Percentiles rank a stretch among this genome's conserved stretches.
Conservation (phyloP, 2,113 vertebrate species). For the Zingel zingel region DNA sequence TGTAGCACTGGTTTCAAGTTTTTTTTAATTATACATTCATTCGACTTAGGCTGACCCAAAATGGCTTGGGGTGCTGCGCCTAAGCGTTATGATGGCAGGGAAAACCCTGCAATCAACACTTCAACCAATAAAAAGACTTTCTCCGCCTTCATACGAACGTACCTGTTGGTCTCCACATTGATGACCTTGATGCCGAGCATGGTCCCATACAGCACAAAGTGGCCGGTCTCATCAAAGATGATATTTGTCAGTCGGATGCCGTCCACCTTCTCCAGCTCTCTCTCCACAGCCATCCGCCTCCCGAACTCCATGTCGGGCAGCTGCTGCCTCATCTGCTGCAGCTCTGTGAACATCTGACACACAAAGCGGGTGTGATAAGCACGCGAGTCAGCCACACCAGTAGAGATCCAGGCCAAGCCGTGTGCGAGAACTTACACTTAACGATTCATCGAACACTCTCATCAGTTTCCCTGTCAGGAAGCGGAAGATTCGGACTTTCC, state of each 20-base stretch:
- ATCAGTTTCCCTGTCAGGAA: constrained; percentile 97
- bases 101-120: no score
- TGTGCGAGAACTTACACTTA: constrained; percentile 88
- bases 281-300: constrained; percentile 95
- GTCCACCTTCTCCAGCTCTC: constrained; percentile 97
- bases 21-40: no score
- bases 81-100: no score
- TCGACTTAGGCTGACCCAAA: no score
- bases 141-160: background rate
- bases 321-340: constrained; percentile 98
- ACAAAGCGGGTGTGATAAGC: background rate
- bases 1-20: no score
- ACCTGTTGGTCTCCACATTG: constrained; percentile 99
- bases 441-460: constrained; percentile 96
- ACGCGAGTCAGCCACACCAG: rapidly evolving
- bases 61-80: no score
- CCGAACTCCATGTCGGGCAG: constrained; percentile 99
- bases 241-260: constrained; percentile 94
- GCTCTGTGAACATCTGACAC: constrained; percentile 96
- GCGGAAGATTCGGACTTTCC: constrained; percentile 97
- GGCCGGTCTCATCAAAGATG: constrained; percentile 98
- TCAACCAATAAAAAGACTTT: no score
- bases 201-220: constrained; percentile 97
- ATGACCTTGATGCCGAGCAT: constrained; percentile 99
- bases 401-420: background rate